phyloP scores from a whole-genome alignment of 2,797 vertebrate genomes.

The Spondyliosoma cantharus region DNA sequence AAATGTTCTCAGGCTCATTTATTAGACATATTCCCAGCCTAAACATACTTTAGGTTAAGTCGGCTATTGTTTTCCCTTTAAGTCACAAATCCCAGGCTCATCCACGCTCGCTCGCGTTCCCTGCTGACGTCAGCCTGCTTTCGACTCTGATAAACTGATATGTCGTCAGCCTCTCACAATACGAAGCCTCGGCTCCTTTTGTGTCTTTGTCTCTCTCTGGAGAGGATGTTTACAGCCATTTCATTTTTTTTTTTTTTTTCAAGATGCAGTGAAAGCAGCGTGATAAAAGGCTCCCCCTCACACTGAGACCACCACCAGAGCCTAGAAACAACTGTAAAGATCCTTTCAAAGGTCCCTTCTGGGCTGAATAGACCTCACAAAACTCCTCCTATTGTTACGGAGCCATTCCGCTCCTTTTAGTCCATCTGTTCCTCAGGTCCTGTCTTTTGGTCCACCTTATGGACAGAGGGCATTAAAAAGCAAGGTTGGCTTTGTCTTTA shows the following conservation, averaged over 20 bases:
- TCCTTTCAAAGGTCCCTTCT: conserved; percentile 60
- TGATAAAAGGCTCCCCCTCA: conserved; percentile 69
- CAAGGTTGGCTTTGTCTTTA: conserved; percentile 70
- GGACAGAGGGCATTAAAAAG: conserved; percentile 69
- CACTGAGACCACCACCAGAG: conserved; percentile 74
- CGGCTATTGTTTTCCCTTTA: neutral
- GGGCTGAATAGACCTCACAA: conserved; percentile 68
- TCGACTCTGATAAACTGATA: conserved; percentile 55
- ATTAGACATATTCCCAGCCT: neutral
- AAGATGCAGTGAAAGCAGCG: conserved; percentile 71
- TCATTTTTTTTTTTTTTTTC: conserved; percentile 53
- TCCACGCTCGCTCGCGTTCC: neutral
- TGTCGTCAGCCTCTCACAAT: conserved; percentile 68
- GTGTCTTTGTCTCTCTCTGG: conserved; percentile 59
- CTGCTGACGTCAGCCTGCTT: conserved; percentile 45
- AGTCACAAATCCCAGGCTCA: neutral
- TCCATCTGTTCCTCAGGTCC: conserved; percentile 81
- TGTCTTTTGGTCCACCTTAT: conserved; percentile 69
- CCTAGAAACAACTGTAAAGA: conserved; percentile 68
- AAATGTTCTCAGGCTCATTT: conserved; percentile 17
- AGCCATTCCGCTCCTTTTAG: conserved; percentile 55
- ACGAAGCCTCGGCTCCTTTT: conserved; percentile 49
- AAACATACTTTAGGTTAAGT: neutral
- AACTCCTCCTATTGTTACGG: conserved; percentile 74
- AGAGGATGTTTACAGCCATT: conserved; percentile 75